Evolutionary conservation across 2,888 invertebrate genomes (phyloP).

Genomic region (Lepidocyrtoides sp.): DNA sequence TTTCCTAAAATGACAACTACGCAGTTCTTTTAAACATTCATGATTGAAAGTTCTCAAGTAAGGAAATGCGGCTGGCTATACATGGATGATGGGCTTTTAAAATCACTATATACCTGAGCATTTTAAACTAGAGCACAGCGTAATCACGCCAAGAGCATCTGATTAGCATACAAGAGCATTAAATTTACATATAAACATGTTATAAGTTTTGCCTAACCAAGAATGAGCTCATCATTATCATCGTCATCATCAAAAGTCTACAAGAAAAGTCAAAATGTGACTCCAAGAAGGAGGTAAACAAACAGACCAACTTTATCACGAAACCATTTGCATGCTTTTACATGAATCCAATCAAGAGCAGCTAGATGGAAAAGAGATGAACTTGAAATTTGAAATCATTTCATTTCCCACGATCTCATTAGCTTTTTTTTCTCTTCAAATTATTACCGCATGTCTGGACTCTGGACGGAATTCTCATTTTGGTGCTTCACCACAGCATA

Average conservation of each 20-base stretch:
- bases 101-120: not conserved
- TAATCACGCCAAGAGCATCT: not conserved
- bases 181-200: conserved; percentile 26
- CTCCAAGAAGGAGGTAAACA: not conserved
- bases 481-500: not conserved
- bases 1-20: conserved; percentile 11
- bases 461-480: not conserved
- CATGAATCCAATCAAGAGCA: conserved; percentile 65
- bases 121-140: conserved; percentile 32
- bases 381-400: conserved; percentile 71
- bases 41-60: not conserved
- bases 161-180: conserved; percentile 12
- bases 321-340: conserved; percentile 64
- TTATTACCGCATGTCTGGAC: not conserved
- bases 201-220: not conserved
- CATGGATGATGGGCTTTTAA: conserved; percentile 6
- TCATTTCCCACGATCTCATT: conserved; percentile 80
- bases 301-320: conserved; percentile 65
- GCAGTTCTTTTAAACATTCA: not conserved
- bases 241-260: not conserved
- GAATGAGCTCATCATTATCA: conserved; percentile 58
- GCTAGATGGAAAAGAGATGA: conserved; percentile 51
- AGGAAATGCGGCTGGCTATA: not conserved
- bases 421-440: conserved; percentile 56
- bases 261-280: not conserved